Evolutionary conservation across 2,888 invertebrate species (phyloP).

Genomic region (Drosophila engyochracea): DNA sequence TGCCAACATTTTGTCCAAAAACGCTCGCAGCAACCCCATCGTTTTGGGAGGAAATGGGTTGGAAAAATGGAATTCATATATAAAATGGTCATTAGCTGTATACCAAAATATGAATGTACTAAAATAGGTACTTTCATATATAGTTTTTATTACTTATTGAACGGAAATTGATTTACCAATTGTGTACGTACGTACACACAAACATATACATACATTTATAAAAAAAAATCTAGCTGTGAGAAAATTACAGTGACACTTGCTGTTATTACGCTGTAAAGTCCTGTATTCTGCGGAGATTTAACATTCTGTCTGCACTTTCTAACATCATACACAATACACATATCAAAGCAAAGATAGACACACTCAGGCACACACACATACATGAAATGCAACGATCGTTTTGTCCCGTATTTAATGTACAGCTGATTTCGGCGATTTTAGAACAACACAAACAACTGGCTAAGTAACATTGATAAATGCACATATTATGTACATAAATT

Average conservation of each 20-base stretch:
- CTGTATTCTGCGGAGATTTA: neutral
- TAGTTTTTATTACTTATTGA: constrained; percentile 15
- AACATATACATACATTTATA: neutral
- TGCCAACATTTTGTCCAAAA: neutral
- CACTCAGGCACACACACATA: neutral
- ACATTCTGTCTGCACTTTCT: constrained; percentile 13
- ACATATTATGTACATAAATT: neutral
- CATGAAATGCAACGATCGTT: constrained; percentile 14
- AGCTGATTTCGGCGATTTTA: constrained; percentile 38
- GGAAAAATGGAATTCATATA: neutral
- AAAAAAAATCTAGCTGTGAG: neutral
- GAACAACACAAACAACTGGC: constrained; percentile 22
- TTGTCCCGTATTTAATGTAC: constrained; percentile 21
- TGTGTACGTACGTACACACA: neutral
- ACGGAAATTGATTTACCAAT: constrained; percentile 5
- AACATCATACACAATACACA: constrained; percentile 5
- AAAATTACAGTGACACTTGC: neutral
- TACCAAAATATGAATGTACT: constrained; percentile 1
- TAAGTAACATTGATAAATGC: constrained; percentile 50
- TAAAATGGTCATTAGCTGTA: neutral
- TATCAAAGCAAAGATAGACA: neutral
- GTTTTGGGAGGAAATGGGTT: neutral
- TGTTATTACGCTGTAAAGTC: constrained; percentile 32
- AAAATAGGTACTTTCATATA: neutral
- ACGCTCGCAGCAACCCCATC: neutral